phyloP scores from a whole-genome alignment of 2,888 invertebrate species.

The Tuberolachnus salignus region DNA sequence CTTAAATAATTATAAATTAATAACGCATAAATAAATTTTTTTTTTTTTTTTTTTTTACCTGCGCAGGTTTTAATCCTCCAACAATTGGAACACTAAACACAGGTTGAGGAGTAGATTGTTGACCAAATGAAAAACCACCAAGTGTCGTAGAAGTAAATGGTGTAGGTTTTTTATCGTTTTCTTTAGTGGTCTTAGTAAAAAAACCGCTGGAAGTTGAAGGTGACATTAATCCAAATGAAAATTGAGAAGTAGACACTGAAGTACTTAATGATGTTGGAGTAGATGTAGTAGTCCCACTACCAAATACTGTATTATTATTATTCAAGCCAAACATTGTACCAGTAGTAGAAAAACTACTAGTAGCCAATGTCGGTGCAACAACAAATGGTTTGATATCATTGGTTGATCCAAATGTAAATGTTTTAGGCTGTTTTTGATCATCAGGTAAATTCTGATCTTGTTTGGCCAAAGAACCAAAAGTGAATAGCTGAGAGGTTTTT shows the following conservation, averaged over 20 bases:
- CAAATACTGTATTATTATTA: slow-evolving; percentile 54
- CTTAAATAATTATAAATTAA: slow-evolving; percentile 23
- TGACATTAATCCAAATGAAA: slow-evolving; percentile 48
- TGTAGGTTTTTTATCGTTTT: slow-evolving; percentile 15
- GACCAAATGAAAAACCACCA: slow-evolving; percentile 63
- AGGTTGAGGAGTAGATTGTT: slow-evolving; percentile 46
- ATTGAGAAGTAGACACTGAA: slow-evolving; percentile 3
- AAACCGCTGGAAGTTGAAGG: not conserved
- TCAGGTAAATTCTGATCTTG: slow-evolving; percentile 8
- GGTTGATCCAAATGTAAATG: slow-evolving; percentile 43
- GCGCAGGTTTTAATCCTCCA: slow-evolving; percentile 4
- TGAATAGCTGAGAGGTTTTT: slow-evolving; percentile 32
- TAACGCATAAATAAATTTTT: not conserved
- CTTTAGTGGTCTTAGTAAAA: slow-evolving; percentile 20
- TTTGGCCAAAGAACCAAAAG: slow-evolving; percentile 39
- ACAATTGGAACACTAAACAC: slow-evolving; percentile 25
- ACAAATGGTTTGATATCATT: slow-evolving; percentile 20
- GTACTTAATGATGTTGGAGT: slow-evolving; percentile 20
- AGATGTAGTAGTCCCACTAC: slow-evolving; percentile 52
- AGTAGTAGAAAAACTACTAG: slow-evolving; percentile 23
- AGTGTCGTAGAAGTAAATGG: slow-evolving; percentile 50
- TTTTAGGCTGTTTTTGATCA: slow-evolving; percentile 22
- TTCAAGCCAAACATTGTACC: slow-evolving; percentile 41
- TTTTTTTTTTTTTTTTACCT: not conserved
- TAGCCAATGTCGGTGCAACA: slow-evolving; percentile 2